Percentiles rank a stretch among this genome's conserved stretches.
phyloP scores from a whole-genome alignment of 2,797 vertebrate species.

The Chromobotia macracanthus region DNA sequence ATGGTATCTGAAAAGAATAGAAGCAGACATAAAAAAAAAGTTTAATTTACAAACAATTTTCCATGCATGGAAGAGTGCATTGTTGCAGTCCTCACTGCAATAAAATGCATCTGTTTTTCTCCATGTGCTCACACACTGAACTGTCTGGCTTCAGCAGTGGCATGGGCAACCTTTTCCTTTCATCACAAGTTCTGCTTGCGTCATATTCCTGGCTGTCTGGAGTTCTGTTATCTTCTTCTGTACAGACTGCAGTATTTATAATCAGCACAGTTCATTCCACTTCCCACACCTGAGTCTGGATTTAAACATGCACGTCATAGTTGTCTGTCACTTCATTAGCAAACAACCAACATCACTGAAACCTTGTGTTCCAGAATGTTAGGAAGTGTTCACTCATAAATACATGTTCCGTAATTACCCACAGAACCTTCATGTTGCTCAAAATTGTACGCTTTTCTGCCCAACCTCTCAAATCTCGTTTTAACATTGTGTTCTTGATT shows the following conservation, averaged over 20 bases:
- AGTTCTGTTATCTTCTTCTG: conserved; percentile 1
- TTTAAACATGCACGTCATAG: conserved; percentile 15
- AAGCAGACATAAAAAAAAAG: background rate
- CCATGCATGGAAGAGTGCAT: background rate
- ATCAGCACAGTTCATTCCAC: background rate
- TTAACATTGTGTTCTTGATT: no score
- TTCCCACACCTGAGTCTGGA: background rate
- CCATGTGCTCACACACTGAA: background rate
- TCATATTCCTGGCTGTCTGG: conserved; percentile 12
- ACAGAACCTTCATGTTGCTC: background rate
- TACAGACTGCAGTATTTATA: conserved; percentile 7
- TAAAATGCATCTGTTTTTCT: background rate
- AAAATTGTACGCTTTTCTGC: no score
- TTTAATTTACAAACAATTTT: background rate
- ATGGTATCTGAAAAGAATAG: background rate
- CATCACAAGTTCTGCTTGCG: background rate
- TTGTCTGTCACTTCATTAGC: background rate
- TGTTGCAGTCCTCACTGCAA: background rate
- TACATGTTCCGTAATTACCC: background rate
- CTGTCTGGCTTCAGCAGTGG: background rate
- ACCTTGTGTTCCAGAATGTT: background rate
- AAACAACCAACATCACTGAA: background rate
- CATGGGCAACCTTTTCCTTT: background rate
- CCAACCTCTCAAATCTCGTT: no score
- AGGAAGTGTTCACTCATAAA: background rate